Conservation (phyloP, 1,140 invertebrate species). For the Cotesia glomerata region DNA sequence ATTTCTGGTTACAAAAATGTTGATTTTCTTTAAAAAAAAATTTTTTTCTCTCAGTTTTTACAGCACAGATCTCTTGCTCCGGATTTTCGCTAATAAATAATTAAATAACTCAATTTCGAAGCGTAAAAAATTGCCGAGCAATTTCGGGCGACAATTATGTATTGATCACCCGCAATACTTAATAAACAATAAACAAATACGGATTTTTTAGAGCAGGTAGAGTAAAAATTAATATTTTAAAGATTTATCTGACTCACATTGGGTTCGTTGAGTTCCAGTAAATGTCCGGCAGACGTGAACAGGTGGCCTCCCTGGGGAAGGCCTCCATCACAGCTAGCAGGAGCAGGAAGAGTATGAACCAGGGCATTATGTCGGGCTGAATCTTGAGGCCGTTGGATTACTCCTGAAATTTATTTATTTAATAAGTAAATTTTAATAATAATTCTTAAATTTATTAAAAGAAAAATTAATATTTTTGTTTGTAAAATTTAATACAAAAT, state of each 20-base stretch:
- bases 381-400: conserved; percentile 57
- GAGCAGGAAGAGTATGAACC: conserved; percentile 65
- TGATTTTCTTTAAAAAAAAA: too few species aligned
- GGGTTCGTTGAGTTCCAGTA: conserved; percentile 70
- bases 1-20: too few species aligned
- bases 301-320: conserved; percentile 63
- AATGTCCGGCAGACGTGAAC: conserved; percentile 65
- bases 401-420: conserved; percentile 24
- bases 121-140: too few species aligned
- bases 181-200: not conserved
- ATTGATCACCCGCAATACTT: not conserved
- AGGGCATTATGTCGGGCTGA: conserved; percentile 63
- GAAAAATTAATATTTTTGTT: too few species aligned
- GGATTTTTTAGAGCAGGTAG: not conserved
- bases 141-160: too few species aligned
- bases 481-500: too few species aligned
- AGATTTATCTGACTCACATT: conserved; percentile 58
- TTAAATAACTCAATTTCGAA: too few species aligned
- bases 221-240: conserved; percentile 21
- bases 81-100: too few species aligned
- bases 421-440: too few species aligned
- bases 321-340: conserved; percentile 65
- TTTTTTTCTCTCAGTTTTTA: too few species aligned
- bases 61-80: too few species aligned
- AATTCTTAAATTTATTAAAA: too few species aligned